Evolutionary conservation across 2,797 vertebrate species (phyloP).

Genomic region (Argentina silus): DNA sequence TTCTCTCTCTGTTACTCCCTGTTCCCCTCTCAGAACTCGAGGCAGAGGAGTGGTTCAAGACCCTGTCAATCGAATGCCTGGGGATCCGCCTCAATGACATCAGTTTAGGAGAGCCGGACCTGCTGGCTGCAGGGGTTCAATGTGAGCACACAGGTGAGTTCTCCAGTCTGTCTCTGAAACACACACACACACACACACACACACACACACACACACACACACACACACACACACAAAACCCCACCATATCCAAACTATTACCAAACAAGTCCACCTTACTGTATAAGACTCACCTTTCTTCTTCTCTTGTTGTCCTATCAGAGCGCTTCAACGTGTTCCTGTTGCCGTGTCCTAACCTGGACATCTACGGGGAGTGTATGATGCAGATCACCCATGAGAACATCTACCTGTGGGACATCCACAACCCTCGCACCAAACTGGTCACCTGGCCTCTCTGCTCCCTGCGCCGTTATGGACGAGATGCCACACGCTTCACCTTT

Average conservation of each 20-base stretch:
- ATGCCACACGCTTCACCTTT: constrained; percentile 86
- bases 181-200: not conserved
- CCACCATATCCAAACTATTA: not conserved
- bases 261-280: too few relatives aligned
- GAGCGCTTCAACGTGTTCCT: constrained; percentile 89
- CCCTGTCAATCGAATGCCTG: constrained; percentile 90
- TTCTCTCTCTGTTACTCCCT: not conserved
- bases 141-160: constrained; percentile 91
- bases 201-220: constrained; percentile 1
- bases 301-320: constrained; percentile 40
- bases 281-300: not conserved
- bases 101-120: constrained; percentile 93
- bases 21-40: constrained; percentile 84
- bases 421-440: constrained; percentile 85
- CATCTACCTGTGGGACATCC: constrained; percentile 90
- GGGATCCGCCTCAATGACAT: constrained; percentile 89
- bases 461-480: constrained; percentile 84
- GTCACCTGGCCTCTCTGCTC: constrained; percentile 89
- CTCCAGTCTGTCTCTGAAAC: not conserved
- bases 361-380: constrained; percentile 87
- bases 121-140: constrained; percentile 93
- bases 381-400: constrained; percentile 90
- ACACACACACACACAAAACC: constrained; percentile 8
- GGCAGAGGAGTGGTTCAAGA: constrained; percentile 97
- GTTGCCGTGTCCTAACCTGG: constrained; percentile 85